Evolutionary conservation across 2,888 invertebrate genomes (phyloP).

Genomic region (Coelopa pilipes): DNA sequence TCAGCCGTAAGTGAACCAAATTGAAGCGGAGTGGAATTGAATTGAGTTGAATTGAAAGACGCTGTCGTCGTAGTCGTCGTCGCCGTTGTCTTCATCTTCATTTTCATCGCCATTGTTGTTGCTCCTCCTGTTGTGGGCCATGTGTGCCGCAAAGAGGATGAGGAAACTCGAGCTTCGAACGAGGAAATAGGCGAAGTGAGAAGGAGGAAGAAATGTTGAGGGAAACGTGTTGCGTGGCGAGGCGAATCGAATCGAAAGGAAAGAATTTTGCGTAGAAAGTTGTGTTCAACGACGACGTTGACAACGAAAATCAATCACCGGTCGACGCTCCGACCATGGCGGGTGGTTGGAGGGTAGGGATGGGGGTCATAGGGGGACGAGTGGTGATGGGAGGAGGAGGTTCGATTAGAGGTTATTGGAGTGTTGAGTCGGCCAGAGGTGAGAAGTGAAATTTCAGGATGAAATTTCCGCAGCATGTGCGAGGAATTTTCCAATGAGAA

Average conservation of each 20-base stretch:
- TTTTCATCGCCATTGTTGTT: too few relatives aligned
- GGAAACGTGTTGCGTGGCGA: slow-evolving; percentile 28
- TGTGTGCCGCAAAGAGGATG: background rate
- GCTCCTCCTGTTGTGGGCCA: background rate
- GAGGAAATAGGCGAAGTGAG: background rate
- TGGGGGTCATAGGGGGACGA: too few relatives aligned
- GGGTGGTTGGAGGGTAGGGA: too few relatives aligned
- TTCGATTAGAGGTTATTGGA: too few relatives aligned
- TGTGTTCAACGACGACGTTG: slow-evolving; percentile 8
- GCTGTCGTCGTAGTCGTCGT: background rate
- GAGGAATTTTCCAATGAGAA: too few relatives aligned
- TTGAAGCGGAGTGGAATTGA: slow-evolving; percentile 3
- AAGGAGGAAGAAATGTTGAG: too few relatives aligned
- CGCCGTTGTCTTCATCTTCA: too few relatives aligned
- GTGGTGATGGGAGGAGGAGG: too few relatives aligned
- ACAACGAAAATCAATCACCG: slow-evolving; percentile 30
- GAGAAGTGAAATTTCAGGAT: too few relatives aligned
- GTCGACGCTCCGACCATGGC: too few relatives aligned
- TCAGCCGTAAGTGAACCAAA: slow-evolving; percentile 17
- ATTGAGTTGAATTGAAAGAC: slow-evolving; percentile 13
- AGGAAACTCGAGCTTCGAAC: background rate
- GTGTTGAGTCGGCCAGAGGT: too few relatives aligned
- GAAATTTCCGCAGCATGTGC: too few relatives aligned
- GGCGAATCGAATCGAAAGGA: background rate
- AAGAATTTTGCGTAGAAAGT: slow-evolving; percentile 21